These are phyloP conservation scores for Psylliodes chrysocephalus DNA, from an alignment of 2,888 invertebrate species.

Conservation along the genomic window DNA sequence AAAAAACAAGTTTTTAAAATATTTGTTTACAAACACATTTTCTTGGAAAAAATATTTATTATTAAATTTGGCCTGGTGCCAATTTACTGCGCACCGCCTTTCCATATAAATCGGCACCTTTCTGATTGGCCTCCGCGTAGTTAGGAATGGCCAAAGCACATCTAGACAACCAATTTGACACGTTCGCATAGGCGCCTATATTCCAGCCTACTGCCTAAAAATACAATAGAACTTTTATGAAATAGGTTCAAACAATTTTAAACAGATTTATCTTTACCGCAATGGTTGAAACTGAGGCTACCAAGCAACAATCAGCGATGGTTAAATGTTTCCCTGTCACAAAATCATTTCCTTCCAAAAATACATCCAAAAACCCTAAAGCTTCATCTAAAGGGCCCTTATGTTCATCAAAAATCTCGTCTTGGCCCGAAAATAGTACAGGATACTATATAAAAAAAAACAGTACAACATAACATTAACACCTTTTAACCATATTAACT, in stretches of 20 bases:
- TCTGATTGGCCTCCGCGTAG: slow-evolving; percentile 68
- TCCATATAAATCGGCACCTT: slow-evolving; percentile 70
- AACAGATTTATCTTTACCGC: slow-evolving; percentile 62
- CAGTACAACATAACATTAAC: too few species aligned
- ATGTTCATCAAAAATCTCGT: slow-evolving; percentile 67
- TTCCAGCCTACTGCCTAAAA: slow-evolving; percentile 71
- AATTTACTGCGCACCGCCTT: slow-evolving; percentile 69
- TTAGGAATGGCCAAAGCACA: slow-evolving; percentile 69
- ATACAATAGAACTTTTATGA: slow-evolving; percentile 35
- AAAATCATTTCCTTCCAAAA: slow-evolving; percentile 70
- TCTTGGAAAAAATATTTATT: background rate
- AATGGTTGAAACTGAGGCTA: slow-evolving; percentile 69
- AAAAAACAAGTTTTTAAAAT: background rate
- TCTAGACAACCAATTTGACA: slow-evolving; percentile 70
- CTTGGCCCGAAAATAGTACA: slow-evolving; percentile 69
- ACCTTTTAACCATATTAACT: too few species aligned
- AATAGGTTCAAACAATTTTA: background rate
- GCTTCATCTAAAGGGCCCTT: slow-evolving; percentile 69
- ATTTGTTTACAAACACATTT: too few species aligned
- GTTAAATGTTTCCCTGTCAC: slow-evolving; percentile 72
- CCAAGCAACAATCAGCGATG: slow-evolving; percentile 73
- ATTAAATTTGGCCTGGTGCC: slow-evolving; percentile 59
- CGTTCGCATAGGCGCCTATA: slow-evolving; percentile 68
- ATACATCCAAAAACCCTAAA: slow-evolving; percentile 70
- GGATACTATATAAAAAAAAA: slow-evolving; percentile 70